Conservation (phyloP, 2,797 vertebrate species). For the Melanotaenia nigrans region DNA sequence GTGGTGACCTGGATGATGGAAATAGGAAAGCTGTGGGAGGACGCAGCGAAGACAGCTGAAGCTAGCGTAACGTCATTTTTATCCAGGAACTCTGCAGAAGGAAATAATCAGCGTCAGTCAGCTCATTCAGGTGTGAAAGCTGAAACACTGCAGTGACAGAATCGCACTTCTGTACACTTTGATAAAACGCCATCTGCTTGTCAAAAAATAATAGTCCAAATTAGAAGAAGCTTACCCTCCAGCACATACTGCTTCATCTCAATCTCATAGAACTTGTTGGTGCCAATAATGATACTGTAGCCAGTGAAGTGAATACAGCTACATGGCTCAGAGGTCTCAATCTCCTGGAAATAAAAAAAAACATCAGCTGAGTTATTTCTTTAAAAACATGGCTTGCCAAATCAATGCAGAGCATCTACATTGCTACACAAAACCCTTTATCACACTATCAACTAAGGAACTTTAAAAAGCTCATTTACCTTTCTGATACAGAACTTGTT, state of each 20-base stretch:
- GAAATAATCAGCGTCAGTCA: slow-evolving; percentile 18
- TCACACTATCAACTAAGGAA: background rate
- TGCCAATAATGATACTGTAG: slow-evolving; percentile 98
- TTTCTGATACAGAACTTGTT: slow-evolving; percentile 98
- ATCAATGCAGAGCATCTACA: slow-evolving; percentile 4
- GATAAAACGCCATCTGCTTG: slow-evolving; percentile 17
- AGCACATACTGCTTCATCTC: slow-evolving; percentile 99
- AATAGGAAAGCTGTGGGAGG: slow-evolving; percentile 97
- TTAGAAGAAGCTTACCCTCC: slow-evolving; percentile 84
- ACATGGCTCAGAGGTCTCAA: slow-evolving; percentile 98
- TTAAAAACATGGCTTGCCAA: background rate
- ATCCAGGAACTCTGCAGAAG: slow-evolving; percentile 92
- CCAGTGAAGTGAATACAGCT: slow-evolving; percentile 98
- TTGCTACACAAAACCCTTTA: slow-evolving; percentile 4
- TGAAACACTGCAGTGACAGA: slow-evolving; percentile 11
- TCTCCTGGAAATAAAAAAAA: slow-evolving; percentile 85
- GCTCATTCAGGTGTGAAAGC: slow-evolving; percentile 19
- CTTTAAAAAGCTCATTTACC: slow-evolving; percentile 75
- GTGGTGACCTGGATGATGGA: slow-evolving; percentile 96
- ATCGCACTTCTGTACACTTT: slow-evolving; percentile 12
- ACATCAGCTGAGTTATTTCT: background rate
- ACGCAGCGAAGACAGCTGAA: slow-evolving; percentile 94
- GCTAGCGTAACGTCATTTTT: slow-evolving; percentile 96
- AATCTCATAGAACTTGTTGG: slow-evolving; percentile 99
- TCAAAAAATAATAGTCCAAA: slow-evolving; percentile 1